Base-by-base conservation (phyloP, 2,888 invertebrate genomes). In the Eristalis arbustorum region DNA sequence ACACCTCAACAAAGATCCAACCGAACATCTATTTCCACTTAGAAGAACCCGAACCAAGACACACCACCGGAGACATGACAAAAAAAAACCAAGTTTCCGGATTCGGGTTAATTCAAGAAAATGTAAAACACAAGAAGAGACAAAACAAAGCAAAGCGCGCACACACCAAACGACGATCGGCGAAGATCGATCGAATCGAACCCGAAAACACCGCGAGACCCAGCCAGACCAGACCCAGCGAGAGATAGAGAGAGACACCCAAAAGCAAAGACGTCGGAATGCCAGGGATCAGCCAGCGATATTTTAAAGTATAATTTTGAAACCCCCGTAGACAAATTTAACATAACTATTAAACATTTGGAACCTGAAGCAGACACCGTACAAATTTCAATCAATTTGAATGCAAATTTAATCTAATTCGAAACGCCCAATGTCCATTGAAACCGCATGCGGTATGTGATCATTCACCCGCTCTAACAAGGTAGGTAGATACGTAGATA, bases 341-440 rank as follows among this genome's bases (percentile, higher is more conserved):
- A 87, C 87, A 87, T 83, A 87, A 87, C 87, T 87, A 87, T 87
- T 87, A 87, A 87, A 87, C 75, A 87, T 87, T 87, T 83, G 78
- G 83, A 87, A 87, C 87, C 83, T 75, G 87, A 83, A 78, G 83
- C 75, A 84, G 85, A 73, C 85, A 87, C 75, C 78, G 83, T 83
- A 87, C 87, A 87, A 87, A 87, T 87, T 83, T 87, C 87, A 87
- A 83, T 87, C 87, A 87, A 87, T 87, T 87, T 87, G 87, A 87
- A 87, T 87, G 87, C 87, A 87, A 87, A 87, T 87, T 87, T 87
- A 87, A 83, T 87, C 87, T 87, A 87, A 87, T 87, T 87, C 83
- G 87, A 87, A 87, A 87, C 87, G 87, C 87, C 87, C 87, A 87
- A 87, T 79, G 87, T 83, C 87, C 83, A 87, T 87, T 87, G 22